A percentile compares a stretch with the other conserved stretches of the same genome.
Conservation (phyloP, 2,797 vertebrate genomes). For the Etheostoma perlongum region DNA sequence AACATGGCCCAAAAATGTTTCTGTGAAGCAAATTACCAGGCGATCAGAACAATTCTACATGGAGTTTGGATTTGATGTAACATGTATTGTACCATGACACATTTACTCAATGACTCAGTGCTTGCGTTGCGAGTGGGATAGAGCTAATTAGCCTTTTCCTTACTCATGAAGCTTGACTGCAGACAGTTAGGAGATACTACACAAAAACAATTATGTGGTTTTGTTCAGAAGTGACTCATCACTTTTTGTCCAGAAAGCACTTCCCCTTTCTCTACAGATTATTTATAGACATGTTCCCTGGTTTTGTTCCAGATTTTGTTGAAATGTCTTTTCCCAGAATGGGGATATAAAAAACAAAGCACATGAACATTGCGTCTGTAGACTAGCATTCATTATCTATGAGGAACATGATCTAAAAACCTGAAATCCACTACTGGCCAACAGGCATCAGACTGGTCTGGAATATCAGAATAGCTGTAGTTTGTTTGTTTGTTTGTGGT, state of each 20-base stretch:
- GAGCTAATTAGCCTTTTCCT: neutral
- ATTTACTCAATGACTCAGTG: neutral
- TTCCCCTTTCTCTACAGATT: slow-evolving; percentile 15
- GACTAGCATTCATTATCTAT: too few relatives aligned
- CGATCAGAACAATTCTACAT: neutral
- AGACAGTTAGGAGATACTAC: neutral
- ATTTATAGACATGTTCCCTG: too few relatives aligned
- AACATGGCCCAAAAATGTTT: too few relatives aligned
- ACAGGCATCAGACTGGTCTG: too few relatives aligned
- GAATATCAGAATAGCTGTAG: too few relatives aligned
- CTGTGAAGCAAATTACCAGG: too few relatives aligned
- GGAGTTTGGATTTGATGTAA: neutral
- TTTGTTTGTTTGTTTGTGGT: too few relatives aligned
- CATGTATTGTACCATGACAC: neutral
- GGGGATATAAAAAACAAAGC: too few relatives aligned
- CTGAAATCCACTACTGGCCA: too few relatives aligned
- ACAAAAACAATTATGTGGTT: neutral
- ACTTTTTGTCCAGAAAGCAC: slow-evolving; percentile 10
- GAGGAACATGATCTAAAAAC: too few relatives aligned
- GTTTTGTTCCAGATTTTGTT: neutral
- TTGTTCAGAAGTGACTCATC: neutral
- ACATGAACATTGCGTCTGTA: too few relatives aligned
- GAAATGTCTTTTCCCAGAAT: too few relatives aligned
- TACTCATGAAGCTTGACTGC: neutral
- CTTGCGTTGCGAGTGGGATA: neutral